phyloP scores from a whole-genome alignment of 2,797 vertebrate species.

The Acropternis orthonyx region DNA sequence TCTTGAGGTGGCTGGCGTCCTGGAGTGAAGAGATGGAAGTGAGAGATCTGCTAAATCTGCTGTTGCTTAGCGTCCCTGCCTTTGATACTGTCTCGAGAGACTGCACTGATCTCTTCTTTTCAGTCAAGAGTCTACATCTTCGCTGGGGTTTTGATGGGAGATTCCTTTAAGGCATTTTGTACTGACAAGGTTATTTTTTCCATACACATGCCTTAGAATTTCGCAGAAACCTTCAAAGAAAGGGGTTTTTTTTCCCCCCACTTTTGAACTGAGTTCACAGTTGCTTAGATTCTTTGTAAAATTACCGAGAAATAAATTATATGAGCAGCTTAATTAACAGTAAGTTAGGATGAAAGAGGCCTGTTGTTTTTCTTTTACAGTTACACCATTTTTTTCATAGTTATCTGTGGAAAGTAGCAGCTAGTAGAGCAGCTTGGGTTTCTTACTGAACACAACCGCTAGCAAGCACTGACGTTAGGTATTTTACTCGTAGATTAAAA shows the following conservation, averaged over 20 bases:
- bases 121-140: conserved; percentile 67
- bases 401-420: neutral
- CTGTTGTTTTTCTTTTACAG: neutral
- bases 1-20: conserved; percentile 51
- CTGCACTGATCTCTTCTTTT: conserved; percentile 59
- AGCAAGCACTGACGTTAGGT: neutral
- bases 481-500: neutral
- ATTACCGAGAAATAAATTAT: conserved; percentile 28
- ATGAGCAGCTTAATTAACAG: neutral
- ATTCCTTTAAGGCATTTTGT: conserved; percentile 75
- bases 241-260: neutral
- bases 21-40: conserved; percentile 50
- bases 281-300: conserved; percentile 17
- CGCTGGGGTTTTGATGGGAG: conserved; percentile 59
- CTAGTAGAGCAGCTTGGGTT: neutral
- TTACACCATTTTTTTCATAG: neutral
- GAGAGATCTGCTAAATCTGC: conserved; percentile 62
- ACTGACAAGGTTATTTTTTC: conserved; percentile 69
- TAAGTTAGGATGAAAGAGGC: conserved; percentile 14
- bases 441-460: neutral
- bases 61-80: conserved; percentile 60
- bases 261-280: neutral
- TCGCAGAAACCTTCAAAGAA: conserved; percentile 66
- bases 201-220: conserved; percentile 42
- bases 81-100: conserved; percentile 72